Base-by-base conservation (phyloP, 1,140 invertebrate species). In the Aphelenchoides avenae region DNA sequence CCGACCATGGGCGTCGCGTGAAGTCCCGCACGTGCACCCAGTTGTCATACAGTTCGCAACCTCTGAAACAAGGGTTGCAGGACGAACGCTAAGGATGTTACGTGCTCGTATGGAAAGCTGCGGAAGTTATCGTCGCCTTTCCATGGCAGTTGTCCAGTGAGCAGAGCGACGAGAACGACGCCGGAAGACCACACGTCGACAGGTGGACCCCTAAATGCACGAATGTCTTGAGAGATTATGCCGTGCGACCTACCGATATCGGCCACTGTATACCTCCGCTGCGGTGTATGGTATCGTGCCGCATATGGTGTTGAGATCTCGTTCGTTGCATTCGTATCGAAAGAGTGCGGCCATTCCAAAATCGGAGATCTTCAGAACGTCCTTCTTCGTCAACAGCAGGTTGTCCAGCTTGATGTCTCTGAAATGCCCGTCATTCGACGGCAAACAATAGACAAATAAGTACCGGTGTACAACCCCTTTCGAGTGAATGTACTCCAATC, bases 161-260 rank as follows among this genome's bases (percentile, higher is more conserved):
- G 79, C 82, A 96, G 86, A 26, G 91, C 88, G 9, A 94, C 86
- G 29, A 96, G 82, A 69, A 96, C 88, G 57, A 97, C 86, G 33
- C 89, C 92, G 81, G 89, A 92, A 2, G 89, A 90, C 92, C 92
- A 97, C 61, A 96, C 81, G 82, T 97, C 93, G 15, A 89, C 88
- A 46, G 91, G 89, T 79, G 87, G 83, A n/a, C 91, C 92, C 70
- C 84, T 83, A 80, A 95, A 96, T n/a, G n/a, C n/a, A n/a, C n/a
- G n/a, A n/a, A n/a, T n/a, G n/a, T n/a, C n/a, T n/a, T n/a, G n/a
- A n/a, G n/a, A n/a, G n/a, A n/a, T n/a, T n/a, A n/a, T n/a, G n/a
- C n/a, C n/a, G n/a, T n/a, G n/a, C n/a, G n/a, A n/a, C 59, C 18
- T 67, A 63, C 39, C 34, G 39, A 49, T 62, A 62, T 15, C 41